Base-by-base conservation (phyloP, 2,113 vertebrate genomes). In the Vidua chalybeata region DNA sequence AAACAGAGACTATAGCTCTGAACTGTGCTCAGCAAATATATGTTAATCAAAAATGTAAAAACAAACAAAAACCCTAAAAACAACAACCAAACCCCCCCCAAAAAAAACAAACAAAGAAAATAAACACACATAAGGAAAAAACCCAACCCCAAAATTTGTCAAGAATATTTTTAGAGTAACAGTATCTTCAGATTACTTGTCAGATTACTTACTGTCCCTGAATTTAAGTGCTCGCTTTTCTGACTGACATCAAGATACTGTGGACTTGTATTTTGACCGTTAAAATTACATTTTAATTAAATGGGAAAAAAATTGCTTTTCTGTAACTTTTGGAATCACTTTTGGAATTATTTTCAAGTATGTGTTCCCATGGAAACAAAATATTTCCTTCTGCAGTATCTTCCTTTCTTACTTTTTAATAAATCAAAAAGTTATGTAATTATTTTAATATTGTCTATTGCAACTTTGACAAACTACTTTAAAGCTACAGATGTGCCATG, bases 131-230 rank as follows among this genome's bases (percentile, higher is more conserved):
- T 28, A 59, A 37, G 61, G 46, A 76, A 55, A 62, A 63, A 64
- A 10, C 3, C 2, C 6, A 49, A 33, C 2, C 4, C 5, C 11
- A 3, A 61, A 49, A 76, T 12, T 3, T 51, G 7, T 45, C 16
- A 80, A 61, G 8, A 43, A 23, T 2, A 45, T 5, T 39, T 75
- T 43, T 54, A 63, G 4, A 28, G 17, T 9, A 74, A 15, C 3
- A 55, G 3, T n/a, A 61, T 35, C 27, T 52, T 78, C 27, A 81
- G 22, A 5, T 83, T 52, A 2, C 11, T 35, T 90, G 18, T 63
- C 37, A 63, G 23, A 43, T n/a, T n/a, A 54, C 7, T 14, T 43
- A 35, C 43, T 43, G 10, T 66, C 8, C 15, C 11, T 20, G 11
- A 54, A 91, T 41, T 46, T 51, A 89, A 79, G 28, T 9, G 4